phyloP scores from a whole-genome alignment of 2,113 vertebrate genomes.

The Strix uralensis region DNA sequence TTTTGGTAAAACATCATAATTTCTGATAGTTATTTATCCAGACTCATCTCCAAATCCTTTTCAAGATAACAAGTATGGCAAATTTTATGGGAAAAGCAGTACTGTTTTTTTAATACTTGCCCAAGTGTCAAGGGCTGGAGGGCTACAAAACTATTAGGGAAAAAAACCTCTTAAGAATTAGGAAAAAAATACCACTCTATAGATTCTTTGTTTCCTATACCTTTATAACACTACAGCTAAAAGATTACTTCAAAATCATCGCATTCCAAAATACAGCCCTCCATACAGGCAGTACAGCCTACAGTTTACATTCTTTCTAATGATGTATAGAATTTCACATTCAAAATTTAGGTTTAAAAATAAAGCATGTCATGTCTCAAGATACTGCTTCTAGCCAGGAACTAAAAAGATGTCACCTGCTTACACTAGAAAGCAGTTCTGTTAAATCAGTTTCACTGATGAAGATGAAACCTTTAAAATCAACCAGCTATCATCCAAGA shows the following conservation, averaged over 20 bases:
- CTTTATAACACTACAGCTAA: not conserved
- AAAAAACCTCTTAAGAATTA: not conserved
- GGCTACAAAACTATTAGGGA: not conserved
- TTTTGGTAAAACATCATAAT: not conserved
- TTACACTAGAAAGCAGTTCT: not conserved
- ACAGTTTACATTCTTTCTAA: not conserved
- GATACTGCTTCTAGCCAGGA: not conserved
- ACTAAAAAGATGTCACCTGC: not conserved
- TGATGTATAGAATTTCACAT: not conserved
- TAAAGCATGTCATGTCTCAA: not conserved
- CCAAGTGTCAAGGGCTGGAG: not conserved
- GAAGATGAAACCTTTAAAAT: not conserved
- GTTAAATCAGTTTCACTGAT: not conserved
- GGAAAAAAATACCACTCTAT: not conserved
- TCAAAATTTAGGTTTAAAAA: not conserved
- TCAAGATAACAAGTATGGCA: not conserved
- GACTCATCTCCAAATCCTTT: not conserved
- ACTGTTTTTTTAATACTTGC: not conserved
- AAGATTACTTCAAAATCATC: not conserved
- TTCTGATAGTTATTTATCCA: not conserved
- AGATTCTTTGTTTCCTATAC: not conserved
- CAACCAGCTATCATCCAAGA: not conserved
- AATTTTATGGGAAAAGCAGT: not conserved
- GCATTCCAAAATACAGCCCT: not conserved
- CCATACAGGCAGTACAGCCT: not conserved